These are phyloP conservation scores for Mastigias papua DNA, from an alignment of 30 jellyfish, hydroid and myxozoan species.

Conservation along the genomic window DNA sequence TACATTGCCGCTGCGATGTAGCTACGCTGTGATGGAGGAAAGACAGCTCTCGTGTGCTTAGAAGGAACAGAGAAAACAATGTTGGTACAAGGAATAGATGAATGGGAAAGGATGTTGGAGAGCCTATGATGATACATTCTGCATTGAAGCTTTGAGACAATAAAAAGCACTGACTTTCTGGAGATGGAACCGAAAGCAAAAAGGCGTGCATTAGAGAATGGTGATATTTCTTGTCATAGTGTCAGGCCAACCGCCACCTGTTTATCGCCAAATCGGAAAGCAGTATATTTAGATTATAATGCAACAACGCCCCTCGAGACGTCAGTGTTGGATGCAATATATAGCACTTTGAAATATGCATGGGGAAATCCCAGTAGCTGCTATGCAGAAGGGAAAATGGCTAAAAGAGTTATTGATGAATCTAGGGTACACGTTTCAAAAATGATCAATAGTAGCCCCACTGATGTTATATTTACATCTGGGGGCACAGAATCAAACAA, in stretches of 20 bases:
- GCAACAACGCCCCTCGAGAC: constrained; percentile 98
- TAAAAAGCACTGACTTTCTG: neutral
- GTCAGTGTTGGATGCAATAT: constrained; percentile 76
- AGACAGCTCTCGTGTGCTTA: no score
- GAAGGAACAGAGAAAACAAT: no score
- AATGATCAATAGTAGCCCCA: constrained; percentile 72
- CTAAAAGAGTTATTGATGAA: constrained; percentile 73
- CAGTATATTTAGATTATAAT: constrained; percentile 84
- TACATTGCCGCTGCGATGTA: neutral
- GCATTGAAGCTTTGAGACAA: neutral
- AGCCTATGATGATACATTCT: neutral
- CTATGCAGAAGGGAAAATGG: constrained; percentile 84
- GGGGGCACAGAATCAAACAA: constrained; percentile 98
- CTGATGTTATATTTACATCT: constrained; percentile 81
- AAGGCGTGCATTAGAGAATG: neutral
- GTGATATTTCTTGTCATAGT: neutral
- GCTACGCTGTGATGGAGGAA: neutral
- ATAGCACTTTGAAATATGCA: constrained; percentile 72
- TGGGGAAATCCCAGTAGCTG: constrained; percentile 99
- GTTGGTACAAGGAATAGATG: no score
- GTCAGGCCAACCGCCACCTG: neutral
- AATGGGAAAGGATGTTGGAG: no score
- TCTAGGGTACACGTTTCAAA: constrained; percentile 74
- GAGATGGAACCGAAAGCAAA: constrained; percentile 10
- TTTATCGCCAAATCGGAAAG: neutral